phyloP scores from a whole-genome alignment of 1,140 invertebrate genomes.

The Parapsyche elsis region DNA sequence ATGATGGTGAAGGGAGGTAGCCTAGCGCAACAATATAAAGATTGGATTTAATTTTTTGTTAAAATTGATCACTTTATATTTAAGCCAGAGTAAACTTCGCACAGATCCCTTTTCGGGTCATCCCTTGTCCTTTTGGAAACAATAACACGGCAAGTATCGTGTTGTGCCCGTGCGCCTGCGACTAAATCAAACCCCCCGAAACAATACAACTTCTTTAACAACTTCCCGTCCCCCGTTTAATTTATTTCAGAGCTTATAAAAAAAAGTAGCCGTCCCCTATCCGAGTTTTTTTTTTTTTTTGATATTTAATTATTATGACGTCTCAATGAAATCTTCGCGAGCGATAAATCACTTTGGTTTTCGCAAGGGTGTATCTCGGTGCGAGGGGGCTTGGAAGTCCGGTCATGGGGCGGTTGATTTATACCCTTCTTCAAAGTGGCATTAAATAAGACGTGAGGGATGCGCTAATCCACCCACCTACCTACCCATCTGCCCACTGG shows the following conservation, averaged over 20 bases:
- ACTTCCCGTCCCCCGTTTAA: background rate
- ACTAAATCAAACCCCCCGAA: background rate
- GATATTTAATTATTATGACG: background rate
- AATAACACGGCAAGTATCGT: conserved; percentile 50
- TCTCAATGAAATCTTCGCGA: conserved; percentile 45
- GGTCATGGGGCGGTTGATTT: conserved; percentile 51
- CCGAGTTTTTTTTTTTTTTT: background rate
- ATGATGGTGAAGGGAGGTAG: no score
- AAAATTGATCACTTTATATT: no score
- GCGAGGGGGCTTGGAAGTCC: background rate
- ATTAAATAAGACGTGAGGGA: conserved; percentile 57
- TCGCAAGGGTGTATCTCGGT: conserved; percentile 7
- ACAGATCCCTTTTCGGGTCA: conserved; percentile 1
- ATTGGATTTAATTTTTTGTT: no score
- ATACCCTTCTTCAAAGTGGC: conserved; percentile 55
- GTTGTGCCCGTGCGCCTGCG: conserved; percentile 17
- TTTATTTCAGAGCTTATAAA: background rate
- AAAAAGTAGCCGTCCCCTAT: background rate
- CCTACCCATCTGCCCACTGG: conserved; percentile 19
- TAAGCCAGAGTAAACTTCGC: background rate
- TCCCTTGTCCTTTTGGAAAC: conserved; percentile 22
- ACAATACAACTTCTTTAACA: background rate
- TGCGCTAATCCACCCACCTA: conserved; percentile 53
- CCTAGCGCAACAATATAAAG: no score
- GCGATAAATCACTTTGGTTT: conserved; percentile 50